Percentiles rank a stretch among this genome's conserved stretches.
phyloP scores from a whole-genome alignment of 2,113 vertebrate genomes.

The Clupea harengus region DNA sequence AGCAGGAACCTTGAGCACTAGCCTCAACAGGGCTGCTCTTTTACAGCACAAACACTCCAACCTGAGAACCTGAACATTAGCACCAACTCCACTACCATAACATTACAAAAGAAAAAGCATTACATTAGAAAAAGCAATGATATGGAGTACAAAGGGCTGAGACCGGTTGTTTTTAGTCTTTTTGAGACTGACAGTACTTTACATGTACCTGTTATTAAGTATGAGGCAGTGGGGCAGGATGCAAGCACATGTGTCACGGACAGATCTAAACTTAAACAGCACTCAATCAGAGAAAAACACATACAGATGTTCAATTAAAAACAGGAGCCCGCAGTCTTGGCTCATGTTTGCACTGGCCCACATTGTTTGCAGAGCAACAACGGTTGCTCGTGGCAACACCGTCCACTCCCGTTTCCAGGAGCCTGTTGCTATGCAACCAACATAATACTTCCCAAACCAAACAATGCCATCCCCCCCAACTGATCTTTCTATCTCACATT shows the following conservation, averaged over 20 bases:
- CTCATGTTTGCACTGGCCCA: slow-evolving; percentile 79
- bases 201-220: slow-evolving; percentile 38
- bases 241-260: slow-evolving; percentile 59
- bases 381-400: slow-evolving; percentile 87
- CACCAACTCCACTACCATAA: not conserved
- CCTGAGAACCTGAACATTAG: slow-evolving; percentile 15
- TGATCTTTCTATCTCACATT: slow-evolving; percentile 80
- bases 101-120: not conserved
- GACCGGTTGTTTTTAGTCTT: not conserved
- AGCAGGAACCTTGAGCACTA: slow-evolving; percentile 51
- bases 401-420: slow-evolving; percentile 88
- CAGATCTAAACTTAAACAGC: slow-evolving; percentile 60
- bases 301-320: slow-evolving; percentile 92
- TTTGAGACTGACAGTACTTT: not conserved
- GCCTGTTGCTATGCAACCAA: slow-evolving; percentile 85
- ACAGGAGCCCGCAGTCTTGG: slow-evolving; percentile 76
- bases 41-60: slow-evolving; percentile 30
- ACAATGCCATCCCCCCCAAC: slow-evolving; percentile 87
- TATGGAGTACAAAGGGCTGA: not conserved
- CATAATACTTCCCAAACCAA: slow-evolving; percentile 97
- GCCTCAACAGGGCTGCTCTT: slow-evolving; percentile 42
- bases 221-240: slow-evolving; percentile 38
- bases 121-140: not conserved
- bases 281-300: slow-evolving; percentile 79
- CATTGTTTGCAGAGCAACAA: slow-evolving; percentile 96